A percentile compares a stretch with the other conserved stretches of the same genome.
These are phyloP conservation scores for Drosophila aff. DNA, from an alignment of 1,140 invertebrate species.

Conservation along the genomic window DNA sequence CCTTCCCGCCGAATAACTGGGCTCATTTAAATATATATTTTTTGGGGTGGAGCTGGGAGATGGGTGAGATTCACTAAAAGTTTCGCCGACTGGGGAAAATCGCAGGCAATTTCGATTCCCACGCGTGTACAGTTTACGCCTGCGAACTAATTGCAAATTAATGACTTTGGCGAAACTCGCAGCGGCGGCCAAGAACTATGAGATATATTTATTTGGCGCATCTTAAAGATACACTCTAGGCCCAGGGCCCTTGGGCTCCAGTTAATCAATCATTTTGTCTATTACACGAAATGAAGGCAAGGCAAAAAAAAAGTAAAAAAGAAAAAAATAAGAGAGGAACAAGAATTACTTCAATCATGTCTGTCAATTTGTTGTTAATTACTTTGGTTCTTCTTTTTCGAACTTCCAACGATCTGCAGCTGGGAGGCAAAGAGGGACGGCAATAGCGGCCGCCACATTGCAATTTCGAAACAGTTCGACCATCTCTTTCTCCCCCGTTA, in stretches of 20 bases:
- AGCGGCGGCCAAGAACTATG: conserved; percentile 27
- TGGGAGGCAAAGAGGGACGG: conserved; percentile 1
- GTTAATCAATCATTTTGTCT: conserved; percentile 79
- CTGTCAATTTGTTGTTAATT: conserved; percentile 76
- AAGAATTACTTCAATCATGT: conserved; percentile 58
- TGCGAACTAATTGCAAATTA: conserved; percentile 80
- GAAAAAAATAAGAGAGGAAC: conserved; percentile 4
- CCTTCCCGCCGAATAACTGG: conserved; percentile 10
- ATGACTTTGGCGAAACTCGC: conserved; percentile 65
- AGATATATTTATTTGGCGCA: conserved; percentile 60
- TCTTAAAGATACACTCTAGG: conserved; percentile 47
- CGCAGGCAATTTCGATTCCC: conserved; percentile 73
- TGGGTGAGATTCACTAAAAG: conserved; percentile 27
- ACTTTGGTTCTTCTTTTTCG: conserved; percentile 48
- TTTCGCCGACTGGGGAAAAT: conserved; percentile 51
- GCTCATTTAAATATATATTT: conserved; percentile 14
- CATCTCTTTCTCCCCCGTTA: conserved; percentile 30
- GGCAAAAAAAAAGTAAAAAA: neutral
- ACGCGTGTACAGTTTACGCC: conserved; percentile 72
- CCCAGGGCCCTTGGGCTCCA: conserved; percentile 35
- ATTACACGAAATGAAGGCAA: conserved; percentile 50
- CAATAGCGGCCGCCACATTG: conserved; percentile 10
- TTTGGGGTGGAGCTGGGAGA: conserved; percentile 6
- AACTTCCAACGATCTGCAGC: conserved; percentile 11
- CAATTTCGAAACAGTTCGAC: conserved; percentile 5